Conservation (phyloP, 2,113 vertebrate species). For the Thalassoma bifasciatum region DNA sequence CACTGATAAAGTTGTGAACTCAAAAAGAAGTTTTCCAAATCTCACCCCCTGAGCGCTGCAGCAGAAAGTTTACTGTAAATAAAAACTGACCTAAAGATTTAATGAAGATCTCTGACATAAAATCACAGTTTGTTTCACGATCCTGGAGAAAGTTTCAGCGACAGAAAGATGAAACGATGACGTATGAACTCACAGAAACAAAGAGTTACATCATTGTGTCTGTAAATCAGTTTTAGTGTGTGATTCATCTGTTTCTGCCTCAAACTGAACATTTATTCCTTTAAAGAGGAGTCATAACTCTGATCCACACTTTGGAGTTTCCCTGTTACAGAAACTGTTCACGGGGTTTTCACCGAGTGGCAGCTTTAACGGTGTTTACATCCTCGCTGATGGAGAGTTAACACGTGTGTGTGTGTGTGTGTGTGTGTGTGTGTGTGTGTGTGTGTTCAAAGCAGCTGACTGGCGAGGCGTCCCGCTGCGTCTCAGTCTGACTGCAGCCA, state of each 20-base stretch:
- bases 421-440: constrained; percentile 44
- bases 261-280: not conserved
- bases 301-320: too few species aligned
- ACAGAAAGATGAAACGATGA: not conserved
- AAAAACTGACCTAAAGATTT: too few species aligned
- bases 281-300: not conserved
- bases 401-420: constrained; percentile 18
- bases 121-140: too few species aligned
- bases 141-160: too few species aligned
- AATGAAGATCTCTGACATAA: too few species aligned
- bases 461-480: constrained; percentile 71
- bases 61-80: too few species aligned
- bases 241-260: not conserved
- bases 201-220: not conserved
- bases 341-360: not conserved
- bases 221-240: too few species aligned
- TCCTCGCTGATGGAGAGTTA: too few species aligned
- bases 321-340: too few species aligned
- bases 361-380: constrained; percentile 32
- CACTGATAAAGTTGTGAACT: too few species aligned
- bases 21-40: too few species aligned
- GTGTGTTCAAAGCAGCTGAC: constrained; percentile 68
- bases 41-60: too few species aligned
- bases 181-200: not conserved
- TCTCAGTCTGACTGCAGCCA: constrained; percentile 69